phyloP scores from a whole-genome alignment of 2,797 vertebrate genomes.

The Ataeniobius toweri region DNA sequence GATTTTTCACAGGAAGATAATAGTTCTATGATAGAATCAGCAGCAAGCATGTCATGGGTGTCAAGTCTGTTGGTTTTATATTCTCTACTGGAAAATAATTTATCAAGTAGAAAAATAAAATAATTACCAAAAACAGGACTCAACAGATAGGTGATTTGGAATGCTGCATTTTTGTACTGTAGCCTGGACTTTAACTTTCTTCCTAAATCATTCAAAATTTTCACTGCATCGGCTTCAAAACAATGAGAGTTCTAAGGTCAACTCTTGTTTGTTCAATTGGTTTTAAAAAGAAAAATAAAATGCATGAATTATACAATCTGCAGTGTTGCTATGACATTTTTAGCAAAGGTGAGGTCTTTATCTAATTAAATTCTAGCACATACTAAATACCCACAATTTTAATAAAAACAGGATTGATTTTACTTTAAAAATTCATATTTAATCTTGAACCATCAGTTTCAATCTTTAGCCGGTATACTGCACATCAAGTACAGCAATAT shows the following conservation, averaged over 20 bases:
- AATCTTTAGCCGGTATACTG: slow-evolving; percentile 32
- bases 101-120: not conserved
- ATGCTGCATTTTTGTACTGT: not conserved
- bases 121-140: not conserved
- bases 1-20: too few species aligned
- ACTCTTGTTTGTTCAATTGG: not conserved
- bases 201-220: not conserved
- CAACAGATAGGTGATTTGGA: not conserved
- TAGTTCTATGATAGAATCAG: too few species aligned
- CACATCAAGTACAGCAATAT: slow-evolving; percentile 28
- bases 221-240: not conserved
- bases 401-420: slow-evolving; percentile 11
- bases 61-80: too few species aligned
- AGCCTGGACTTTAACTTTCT: not conserved
- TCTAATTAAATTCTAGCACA: not conserved
- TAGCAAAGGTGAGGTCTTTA: not conserved
- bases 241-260: not conserved
- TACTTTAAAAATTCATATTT: slow-evolving; percentile 53
- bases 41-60: too few species aligned
- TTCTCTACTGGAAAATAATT: not conserved
- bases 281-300: not conserved
- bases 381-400: not conserved
- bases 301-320: not conserved
- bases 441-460: slow-evolving; percentile 32
- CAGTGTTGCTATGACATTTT: not conserved